A percentile compares a stretch with the other conserved stretches of the same genome.
These are phyloP conservation scores for Hirtodrosophila confusa DNA, from an alignment of 2,888 invertebrate species.

Conservation along the genomic window DNA sequence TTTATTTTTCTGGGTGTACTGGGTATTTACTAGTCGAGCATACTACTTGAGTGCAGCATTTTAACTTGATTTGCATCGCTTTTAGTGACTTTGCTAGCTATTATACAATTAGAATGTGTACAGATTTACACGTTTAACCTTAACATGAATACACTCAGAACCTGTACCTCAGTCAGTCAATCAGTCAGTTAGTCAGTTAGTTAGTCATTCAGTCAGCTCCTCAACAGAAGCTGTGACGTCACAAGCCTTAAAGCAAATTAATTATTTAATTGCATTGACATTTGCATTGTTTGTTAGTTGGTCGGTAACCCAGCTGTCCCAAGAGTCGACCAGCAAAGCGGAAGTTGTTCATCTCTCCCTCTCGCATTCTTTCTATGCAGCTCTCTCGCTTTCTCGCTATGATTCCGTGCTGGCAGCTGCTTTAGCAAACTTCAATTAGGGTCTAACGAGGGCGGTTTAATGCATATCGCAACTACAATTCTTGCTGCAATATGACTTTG, in stretches of 20 bases:
- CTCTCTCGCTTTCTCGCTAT: conserved; percentile 15
- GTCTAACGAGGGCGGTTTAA: conserved; percentile 36
- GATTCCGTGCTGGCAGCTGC: conserved; percentile 40
- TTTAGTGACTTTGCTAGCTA: conserved; percentile 16
- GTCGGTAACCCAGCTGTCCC: conserved; percentile 46
- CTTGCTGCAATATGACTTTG: too few relatives aligned
- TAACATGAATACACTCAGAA: conserved; percentile 61
- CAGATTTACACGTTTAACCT: conserved; percentile 66
- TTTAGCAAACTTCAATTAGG: conserved; percentile 44
- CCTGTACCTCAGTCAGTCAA: background rate
- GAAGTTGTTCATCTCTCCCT: background rate
- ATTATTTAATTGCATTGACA: conserved; percentile 58
- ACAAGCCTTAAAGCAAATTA: conserved; percentile 24
- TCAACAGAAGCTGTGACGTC: conserved; percentile 43
- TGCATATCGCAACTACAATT: background rate
- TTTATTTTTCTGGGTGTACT: too few relatives aligned
- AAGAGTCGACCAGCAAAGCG: background rate
- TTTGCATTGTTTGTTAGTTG: conserved; percentile 37
- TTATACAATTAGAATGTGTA: conserved; percentile 52
- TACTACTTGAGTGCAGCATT: too few relatives aligned
- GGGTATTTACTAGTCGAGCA: conserved; percentile 19
- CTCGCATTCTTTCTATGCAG: background rate
- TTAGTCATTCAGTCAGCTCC: background rate
- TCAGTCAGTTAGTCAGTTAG: conserved; percentile 12
- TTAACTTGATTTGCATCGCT: conserved; percentile 31